A percentile compares a stretch with the other conserved stretches of the same genome.
Conservation (phyloP, 2,113 vertebrate genomes). For the Austrofundulus limnaeus region DNA sequence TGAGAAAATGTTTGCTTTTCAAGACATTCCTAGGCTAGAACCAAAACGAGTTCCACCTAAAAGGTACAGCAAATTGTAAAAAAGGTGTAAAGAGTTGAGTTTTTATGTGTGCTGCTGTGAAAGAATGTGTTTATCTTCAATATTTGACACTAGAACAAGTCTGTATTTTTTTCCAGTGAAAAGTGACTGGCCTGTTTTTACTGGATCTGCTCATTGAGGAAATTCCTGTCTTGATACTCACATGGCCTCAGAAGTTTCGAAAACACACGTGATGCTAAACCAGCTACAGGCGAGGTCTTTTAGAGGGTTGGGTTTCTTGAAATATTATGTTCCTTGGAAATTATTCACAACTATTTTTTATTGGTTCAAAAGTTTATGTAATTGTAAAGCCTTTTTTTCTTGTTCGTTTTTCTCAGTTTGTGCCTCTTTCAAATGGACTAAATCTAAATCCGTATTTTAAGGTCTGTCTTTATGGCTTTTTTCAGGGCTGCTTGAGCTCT, state of each 20-base stretch:
- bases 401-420: too few species aligned
- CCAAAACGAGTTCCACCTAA: background rate
- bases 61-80: background rate
- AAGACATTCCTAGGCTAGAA: background rate
- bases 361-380: too few species aligned
- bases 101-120: background rate
- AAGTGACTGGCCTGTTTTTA: constrained; percentile 39
- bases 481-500: too few species aligned
- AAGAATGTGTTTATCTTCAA: constrained; percentile 39
- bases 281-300: background rate
- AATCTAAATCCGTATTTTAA: too few species aligned
- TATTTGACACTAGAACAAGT: constrained; percentile 3
- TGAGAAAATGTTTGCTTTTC: background rate
- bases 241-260: constrained; percentile 4
- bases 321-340: too few species aligned
- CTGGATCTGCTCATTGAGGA: constrained; percentile 48
- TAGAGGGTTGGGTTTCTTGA: too few species aligned
- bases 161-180: constrained; percentile 30
- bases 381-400: too few species aligned
- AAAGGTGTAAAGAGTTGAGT: background rate
- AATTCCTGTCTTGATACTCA: constrained; percentile 50
- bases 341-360: too few species aligned
- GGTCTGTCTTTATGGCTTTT: too few species aligned
- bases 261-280: constrained; percentile 1
- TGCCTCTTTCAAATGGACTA: too few species aligned